Evolutionary conservation across 2,113 vertebrate species (phyloP).

Genomic region (Callithrix jacchus): DNA sequence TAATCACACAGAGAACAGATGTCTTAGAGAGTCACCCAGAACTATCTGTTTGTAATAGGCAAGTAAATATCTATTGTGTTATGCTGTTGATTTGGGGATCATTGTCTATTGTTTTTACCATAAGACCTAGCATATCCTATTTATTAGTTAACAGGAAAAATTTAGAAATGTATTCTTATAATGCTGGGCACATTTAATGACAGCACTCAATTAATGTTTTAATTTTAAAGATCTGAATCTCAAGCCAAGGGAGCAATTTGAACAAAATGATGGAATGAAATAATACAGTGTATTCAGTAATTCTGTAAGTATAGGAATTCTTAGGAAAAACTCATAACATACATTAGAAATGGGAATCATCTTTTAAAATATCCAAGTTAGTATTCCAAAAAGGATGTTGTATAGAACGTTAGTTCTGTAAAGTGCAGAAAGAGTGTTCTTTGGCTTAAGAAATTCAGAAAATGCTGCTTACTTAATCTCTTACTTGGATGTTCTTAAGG

Average conservation of each 20-base stretch:
- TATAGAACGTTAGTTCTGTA: not conserved
- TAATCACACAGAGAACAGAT: not conserved
- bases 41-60: not conserved
- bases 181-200: not conserved
- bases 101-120: not conserved
- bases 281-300: not conserved
- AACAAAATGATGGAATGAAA: not conserved
- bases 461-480: not conserved
- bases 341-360: not conserved
- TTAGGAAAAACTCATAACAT: not conserved
- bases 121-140: not conserved
- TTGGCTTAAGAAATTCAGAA: conserved; percentile 4
- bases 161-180: not conserved
- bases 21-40: not conserved
- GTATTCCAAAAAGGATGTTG: not conserved
- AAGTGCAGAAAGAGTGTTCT: not conserved
- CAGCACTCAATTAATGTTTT: not conserved
- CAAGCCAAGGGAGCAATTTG: not conserved
- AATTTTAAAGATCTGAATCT: not conserved
- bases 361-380: not conserved
- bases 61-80: not conserved
- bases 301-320: not conserved
- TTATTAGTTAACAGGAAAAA: not conserved
- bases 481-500: not conserved
- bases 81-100: not conserved